Evolutionary conservation across 1,140 invertebrate species (phyloP).

Genomic region (Zaprionus gabonicus): DNA sequence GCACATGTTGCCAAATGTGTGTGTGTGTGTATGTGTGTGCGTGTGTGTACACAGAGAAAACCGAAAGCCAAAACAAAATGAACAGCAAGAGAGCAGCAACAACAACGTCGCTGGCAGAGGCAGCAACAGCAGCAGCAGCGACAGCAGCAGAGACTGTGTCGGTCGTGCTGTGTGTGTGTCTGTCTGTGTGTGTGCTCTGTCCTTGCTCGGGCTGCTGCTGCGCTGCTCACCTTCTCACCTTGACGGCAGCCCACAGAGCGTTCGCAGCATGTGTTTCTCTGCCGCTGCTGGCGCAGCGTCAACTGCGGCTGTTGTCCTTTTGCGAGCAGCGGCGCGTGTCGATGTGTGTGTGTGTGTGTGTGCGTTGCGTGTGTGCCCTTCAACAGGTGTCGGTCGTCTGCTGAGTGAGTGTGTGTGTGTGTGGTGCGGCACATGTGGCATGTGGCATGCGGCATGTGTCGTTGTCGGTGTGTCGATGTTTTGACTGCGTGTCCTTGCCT

Average conservation of each 20-base stretch:
- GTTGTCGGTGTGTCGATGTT: conserved; percentile 42
- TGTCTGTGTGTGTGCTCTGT: neutral
- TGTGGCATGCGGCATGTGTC: conserved; percentile 43
- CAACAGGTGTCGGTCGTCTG: conserved; percentile 74
- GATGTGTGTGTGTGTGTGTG: conserved; percentile 55
- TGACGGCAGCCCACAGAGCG: conserved; percentile 34
- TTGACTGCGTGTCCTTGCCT: conserved; percentile 63
- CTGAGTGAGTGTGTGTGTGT: neutral
- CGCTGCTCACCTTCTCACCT: conserved; percentile 49
- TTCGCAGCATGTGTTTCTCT: conserved; percentile 46
- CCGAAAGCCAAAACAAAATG: conserved; percentile 65
- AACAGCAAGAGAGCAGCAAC: conserved; percentile 9
- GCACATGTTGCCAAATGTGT: conserved; percentile 74
- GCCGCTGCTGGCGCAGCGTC: conserved; percentile 24
- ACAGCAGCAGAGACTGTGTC: conserved; percentile 11
- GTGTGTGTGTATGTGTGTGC: conserved; percentile 21
- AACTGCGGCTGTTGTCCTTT: conserved; percentile 67
- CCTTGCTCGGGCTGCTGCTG: conserved; percentile 11
- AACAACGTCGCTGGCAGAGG: conserved; percentile 1
- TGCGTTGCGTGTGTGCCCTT: conserved; percentile 51
- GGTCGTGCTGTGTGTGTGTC: neutral
- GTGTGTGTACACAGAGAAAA: conserved; percentile 45
- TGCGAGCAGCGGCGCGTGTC: conserved; percentile 62
- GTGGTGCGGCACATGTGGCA: conserved; percentile 40
- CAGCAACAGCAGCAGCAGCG: conserved; percentile 2